Percentiles rank a stretch among this genome's conserved stretches.
phyloP scores from a whole-genome alignment of 2,113 vertebrate genomes.

The Echinops telfairi region DNA sequence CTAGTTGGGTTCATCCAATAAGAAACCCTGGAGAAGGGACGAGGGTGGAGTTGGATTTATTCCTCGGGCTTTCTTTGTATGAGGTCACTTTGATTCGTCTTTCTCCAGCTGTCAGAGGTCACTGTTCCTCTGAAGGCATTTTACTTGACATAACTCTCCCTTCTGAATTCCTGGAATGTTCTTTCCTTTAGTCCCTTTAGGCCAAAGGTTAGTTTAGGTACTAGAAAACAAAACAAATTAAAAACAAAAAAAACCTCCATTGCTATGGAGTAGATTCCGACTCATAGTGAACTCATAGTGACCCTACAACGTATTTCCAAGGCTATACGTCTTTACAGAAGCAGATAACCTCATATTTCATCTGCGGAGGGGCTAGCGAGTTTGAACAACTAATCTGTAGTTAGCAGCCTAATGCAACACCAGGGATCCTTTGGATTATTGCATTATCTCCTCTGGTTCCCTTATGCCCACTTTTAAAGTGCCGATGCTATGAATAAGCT shows the following conservation, averaged over 20 bases:
- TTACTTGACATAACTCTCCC: neutral
- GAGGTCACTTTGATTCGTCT: neutral
- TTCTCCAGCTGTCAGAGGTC: neutral
- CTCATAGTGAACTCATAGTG: too few relatives aligned
- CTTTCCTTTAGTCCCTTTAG: neutral
- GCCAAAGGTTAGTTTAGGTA: neutral
- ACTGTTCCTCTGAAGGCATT: neutral
- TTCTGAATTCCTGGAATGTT: slow-evolving; percentile 5
- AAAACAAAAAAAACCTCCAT: too few relatives aligned
- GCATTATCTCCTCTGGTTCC: neutral
- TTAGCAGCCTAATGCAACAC: too few relatives aligned
- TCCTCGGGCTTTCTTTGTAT: neutral
- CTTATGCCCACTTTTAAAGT: neutral
- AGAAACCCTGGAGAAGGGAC: neutral
- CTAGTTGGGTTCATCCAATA: neutral
- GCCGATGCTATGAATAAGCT: neutral
- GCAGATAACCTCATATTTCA: too few relatives aligned
- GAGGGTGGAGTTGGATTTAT: neutral
- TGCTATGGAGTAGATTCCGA: too few relatives aligned
- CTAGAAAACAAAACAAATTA: neutral
- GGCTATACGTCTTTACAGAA: too few relatives aligned
- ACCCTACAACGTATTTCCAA: too few relatives aligned
- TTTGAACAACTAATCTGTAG: too few relatives aligned
- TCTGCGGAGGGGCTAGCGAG: too few relatives aligned
- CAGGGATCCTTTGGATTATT: neutral